These are phyloP conservation scores for Corythornis cristatus DNA, from an alignment of 2,113 vertebrate genomes.

Conservation along the genomic window DNA sequence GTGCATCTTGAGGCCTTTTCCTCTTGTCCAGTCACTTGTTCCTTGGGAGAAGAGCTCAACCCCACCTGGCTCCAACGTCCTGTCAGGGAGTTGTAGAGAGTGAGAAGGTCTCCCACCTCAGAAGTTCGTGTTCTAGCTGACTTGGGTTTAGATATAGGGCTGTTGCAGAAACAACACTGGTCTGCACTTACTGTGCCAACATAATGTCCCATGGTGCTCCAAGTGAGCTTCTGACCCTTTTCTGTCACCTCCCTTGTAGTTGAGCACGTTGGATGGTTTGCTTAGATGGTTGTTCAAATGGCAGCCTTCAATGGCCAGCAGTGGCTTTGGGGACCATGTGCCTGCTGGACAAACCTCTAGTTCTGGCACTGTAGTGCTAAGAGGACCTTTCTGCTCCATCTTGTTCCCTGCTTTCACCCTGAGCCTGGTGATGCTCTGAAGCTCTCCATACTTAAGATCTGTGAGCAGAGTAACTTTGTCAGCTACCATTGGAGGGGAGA, in stretches of 20 bases:
- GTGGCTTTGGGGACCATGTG: conserved; percentile 45
- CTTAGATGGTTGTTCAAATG: conserved; percentile 14
- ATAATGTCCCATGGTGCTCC: background rate
- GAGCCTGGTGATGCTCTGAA: conserved; percentile 43
- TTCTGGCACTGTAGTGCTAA: background rate
- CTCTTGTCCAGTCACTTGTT: background rate
- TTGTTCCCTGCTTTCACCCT: conserved; percentile 61
- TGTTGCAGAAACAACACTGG: background rate
- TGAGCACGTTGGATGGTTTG: conserved; percentile 53
- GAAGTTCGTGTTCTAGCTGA: background rate
- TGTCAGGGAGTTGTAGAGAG: no score
- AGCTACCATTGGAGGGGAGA: background rate
- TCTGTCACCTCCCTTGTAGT: conserved; percentile 33
- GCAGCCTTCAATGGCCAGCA: conserved; percentile 27
- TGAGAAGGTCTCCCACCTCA: background rate
- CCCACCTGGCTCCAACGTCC: no score
- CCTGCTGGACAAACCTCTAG: background rate
- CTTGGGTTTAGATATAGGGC: background rate
- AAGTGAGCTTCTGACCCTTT: conserved; percentile 13
- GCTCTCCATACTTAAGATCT: conserved; percentile 33
- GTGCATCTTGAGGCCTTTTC: background rate
- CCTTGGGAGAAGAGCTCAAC: background rate
- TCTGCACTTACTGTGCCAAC: background rate
- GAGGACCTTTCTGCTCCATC: conserved; percentile 56
- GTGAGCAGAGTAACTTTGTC: conserved; percentile 56